These are phyloP conservation scores for Phoronis australis DNA, from an alignment of 2,888 invertebrate genomes.

Conservation along the genomic window DNA sequence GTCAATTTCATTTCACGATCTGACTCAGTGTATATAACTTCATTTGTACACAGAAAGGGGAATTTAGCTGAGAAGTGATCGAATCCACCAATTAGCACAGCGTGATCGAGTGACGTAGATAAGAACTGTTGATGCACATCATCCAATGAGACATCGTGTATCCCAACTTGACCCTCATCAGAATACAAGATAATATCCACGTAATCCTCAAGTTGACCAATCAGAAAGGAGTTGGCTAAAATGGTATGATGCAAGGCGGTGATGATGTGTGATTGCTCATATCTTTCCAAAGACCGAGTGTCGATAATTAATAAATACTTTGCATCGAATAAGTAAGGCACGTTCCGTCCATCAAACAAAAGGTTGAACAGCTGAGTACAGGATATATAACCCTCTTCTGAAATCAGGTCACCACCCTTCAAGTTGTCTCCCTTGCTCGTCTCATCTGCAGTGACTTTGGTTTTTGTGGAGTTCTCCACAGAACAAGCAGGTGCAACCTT, in stretches of 20 bases:
- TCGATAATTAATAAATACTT: neutral
- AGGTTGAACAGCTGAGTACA: neutral
- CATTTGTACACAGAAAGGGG: neutral
- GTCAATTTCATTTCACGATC: neutral
- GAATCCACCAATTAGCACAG: neutral
- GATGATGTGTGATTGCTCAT: neutral
- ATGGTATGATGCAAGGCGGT: neutral
- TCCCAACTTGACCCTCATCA: neutral
- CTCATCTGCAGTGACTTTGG: no score
- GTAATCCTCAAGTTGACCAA: neutral
- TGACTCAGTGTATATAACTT: neutral
- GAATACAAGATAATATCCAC: neutral
- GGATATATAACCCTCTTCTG: no score
- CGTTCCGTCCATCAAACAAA: neutral
- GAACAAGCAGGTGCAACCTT: no score
- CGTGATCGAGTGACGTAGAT: neutral
- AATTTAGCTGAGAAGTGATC: neutral
- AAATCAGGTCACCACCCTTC: no score
- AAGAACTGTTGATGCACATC: neutral
- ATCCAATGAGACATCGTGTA: neutral
- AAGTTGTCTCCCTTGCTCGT: no score
- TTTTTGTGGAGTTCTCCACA: no score
- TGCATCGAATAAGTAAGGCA: neutral
- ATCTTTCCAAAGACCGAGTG: neutral
- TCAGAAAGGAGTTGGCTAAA: neutral